A percentile compares a stretch with the other conserved stretches of the same genome.
phyloP scores from a whole-genome alignment of 2,113 vertebrate species.

The Columbina picui region DNA sequence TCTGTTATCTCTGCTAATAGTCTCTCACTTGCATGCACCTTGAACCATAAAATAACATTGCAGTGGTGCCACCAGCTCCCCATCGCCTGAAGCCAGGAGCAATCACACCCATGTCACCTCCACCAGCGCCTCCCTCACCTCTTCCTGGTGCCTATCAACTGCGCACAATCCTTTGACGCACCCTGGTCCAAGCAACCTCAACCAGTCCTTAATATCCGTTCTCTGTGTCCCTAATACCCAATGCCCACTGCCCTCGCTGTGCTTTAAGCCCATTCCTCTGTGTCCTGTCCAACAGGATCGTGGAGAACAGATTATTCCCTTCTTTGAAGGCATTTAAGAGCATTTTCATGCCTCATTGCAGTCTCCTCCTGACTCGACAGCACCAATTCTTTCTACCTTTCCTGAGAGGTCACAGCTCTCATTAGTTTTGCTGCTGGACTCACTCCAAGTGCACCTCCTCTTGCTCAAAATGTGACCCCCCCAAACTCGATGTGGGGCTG shows the following conservation, averaged over 20 bases:
- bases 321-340: background rate
- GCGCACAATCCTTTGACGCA: fast-evolving
- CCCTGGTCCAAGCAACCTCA: background rate
- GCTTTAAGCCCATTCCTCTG: background rate
- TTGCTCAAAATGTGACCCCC: background rate
- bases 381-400: background rate
- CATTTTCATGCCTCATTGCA: constrained; percentile 31
- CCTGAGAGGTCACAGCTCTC: background rate
- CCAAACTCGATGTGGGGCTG: background rate
- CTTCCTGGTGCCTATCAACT: background rate
- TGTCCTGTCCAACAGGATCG: background rate
- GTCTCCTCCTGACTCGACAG: background rate
- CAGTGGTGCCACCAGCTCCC: background rate
- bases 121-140: background rate
- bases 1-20: background rate
- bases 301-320: background rate
- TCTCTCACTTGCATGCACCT: background rate
- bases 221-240: background rate
- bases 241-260: fast-evolving
- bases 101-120: background rate
- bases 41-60: fast-evolving
- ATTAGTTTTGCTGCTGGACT: background rate
- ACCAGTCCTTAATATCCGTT: background rate
- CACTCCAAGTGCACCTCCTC: background rate
- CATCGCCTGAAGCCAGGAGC: background rate